phyloP scores from a whole-genome alignment of 35 echinoderm and acorn worm species.

The Patiria miniata region DNA sequence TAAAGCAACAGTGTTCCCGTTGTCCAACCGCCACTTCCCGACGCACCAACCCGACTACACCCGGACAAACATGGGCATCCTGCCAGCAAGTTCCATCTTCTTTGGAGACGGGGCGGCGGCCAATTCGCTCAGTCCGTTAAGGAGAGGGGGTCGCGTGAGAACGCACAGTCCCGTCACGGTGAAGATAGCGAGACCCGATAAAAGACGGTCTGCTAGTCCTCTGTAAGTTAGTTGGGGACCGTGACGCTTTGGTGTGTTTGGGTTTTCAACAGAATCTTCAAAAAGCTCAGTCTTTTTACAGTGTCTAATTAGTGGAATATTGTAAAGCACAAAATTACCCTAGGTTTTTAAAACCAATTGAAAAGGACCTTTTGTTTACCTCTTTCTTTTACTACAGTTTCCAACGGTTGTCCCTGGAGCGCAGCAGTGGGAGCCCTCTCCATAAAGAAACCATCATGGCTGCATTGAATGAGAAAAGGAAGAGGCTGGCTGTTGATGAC shows the following conservation, averaged over 20 bases:
- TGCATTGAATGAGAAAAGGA: background rate
- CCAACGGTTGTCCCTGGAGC: background rate
- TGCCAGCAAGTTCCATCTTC: background rate
- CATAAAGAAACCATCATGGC: constrained; percentile 16
- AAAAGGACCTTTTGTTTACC: no score
- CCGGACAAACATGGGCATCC: background rate
- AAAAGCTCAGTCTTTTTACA: no score
- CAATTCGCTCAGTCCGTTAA: background rate
- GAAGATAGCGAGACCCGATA: constrained; percentile 23
- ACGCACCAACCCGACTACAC: constrained; percentile 23
- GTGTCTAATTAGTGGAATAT: no score
- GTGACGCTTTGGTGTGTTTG: no score
- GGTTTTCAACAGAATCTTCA: no score
- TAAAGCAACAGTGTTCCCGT: background rate
- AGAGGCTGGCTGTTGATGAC: background rate
- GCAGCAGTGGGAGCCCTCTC: background rate
- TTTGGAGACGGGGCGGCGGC: background rate
- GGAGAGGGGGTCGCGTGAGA: background rate
- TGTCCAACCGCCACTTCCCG: constrained; percentile 2
- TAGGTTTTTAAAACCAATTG: no score
- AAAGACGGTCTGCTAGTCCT: constrained; percentile 18
- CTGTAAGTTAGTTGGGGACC: background rate
- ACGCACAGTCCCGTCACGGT: constrained; percentile 28
- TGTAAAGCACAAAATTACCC: no score
- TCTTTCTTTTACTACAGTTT: background rate